Evolutionary conservation across 2,113 vertebrate genomes (phyloP), one percentile per base, ranked within the genome.

Genomic region (Mirounga angustirostris): DNA sequence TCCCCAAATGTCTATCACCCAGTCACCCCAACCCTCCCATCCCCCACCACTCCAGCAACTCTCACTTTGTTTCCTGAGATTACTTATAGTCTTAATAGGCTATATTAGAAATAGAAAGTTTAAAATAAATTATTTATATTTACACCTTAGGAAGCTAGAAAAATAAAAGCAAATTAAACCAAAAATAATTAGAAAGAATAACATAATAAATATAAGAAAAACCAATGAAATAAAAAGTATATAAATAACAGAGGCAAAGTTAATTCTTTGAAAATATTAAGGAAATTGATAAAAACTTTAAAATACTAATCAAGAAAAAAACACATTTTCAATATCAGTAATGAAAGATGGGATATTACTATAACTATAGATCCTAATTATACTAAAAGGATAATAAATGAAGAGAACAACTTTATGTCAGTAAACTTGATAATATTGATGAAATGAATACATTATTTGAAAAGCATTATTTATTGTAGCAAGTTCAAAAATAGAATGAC

Each of bases 151-250:
- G 28, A 56, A 89, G n/a, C 14, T 58, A 63, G 40, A 28, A 71
- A 82, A 80, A 52, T 30, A 61, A 80, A 81, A 52, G 33, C 15
- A 73, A 92, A 61, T 86, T 81, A 80, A 80, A 84, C 2, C 30
- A 78, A 82, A 89, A 85, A 50, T 78, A 91, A 95, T 78, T 58
- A 91, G 50, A 81, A 54, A n/a, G n/a, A n/a, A 80, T 16, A 86
- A 30, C 11, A 19, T 33, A 61, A 86, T 71, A 88, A 63, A 56
- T 56, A 54, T 54, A 43, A 52, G 33, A 84, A 91, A 92, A 63
- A 87, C 56, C 11, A 43, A 67, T 90, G 3, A 59, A 86, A 79
- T 67, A 15, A 92, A 82, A 92, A 74, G 40, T 16, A 65, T 7
- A 59, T 13, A 52, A 81, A 65, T 46, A 82, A 86, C 26, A 86